Conservation (phyloP, 2,888 invertebrate genomes). For the Acanthosoma haemorrhoidale region DNA sequence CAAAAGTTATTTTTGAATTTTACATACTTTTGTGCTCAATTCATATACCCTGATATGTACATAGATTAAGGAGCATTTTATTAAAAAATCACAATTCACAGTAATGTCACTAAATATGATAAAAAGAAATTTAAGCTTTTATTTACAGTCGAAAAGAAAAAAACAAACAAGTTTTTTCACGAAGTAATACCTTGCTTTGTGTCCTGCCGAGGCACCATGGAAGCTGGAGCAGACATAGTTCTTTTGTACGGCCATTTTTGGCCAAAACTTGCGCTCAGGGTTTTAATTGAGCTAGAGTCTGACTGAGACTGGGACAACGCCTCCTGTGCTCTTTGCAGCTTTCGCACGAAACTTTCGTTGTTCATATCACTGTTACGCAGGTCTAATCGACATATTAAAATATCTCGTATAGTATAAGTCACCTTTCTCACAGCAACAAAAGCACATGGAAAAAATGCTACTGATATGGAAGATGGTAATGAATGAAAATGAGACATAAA, state of each 20-base stretch:
- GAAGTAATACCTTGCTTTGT: slow-evolving; percentile 53
- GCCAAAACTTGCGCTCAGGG: slow-evolving; percentile 80
- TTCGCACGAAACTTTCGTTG: slow-evolving; percentile 77
- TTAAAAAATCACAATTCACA: slow-evolving; percentile 1
- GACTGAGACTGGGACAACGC: slow-evolving; percentile 65
- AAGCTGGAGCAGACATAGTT: slow-evolving; percentile 88
- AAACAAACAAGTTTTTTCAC: slow-evolving; percentile 15
- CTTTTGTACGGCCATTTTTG: slow-evolving; percentile 93
- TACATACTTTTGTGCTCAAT: neutral
- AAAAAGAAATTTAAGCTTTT: slow-evolving; percentile 19
- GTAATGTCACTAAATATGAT: neutral
- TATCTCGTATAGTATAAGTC: too few species aligned
- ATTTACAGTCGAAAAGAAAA: slow-evolving; percentile 27
- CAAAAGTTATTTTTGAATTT: neutral
- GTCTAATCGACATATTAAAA: slow-evolving; percentile 53
- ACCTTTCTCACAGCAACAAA: slow-evolving; percentile 21
- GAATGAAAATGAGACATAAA: slow-evolving; percentile 16
- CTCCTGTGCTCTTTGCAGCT: slow-evolving; percentile 82
- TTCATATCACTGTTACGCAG: slow-evolving; percentile 81
- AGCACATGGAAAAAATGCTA: slow-evolving; percentile 14
- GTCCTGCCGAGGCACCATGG: slow-evolving; percentile 69
- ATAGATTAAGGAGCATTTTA: slow-evolving; percentile 1
- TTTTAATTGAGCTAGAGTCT: slow-evolving; percentile 62
- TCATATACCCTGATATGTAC: slow-evolving; percentile 9
- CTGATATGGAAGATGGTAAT: slow-evolving; percentile 6